phyloP scores from a whole-genome alignment of 2,888 invertebrate genomes.

The Cataglyphis altisquamis region DNA sequence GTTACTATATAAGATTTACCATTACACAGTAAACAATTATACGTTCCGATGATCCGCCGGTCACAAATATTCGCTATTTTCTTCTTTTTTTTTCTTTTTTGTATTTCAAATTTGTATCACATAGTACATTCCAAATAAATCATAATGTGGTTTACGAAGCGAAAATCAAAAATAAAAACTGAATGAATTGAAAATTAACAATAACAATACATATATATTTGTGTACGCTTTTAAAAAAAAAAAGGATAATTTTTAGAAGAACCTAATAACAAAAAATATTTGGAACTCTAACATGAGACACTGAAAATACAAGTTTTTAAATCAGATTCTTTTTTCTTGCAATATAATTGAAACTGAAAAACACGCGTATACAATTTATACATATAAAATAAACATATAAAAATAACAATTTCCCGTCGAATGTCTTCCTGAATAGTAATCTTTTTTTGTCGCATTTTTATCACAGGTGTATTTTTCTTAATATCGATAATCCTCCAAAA shows the following conservation, averaged over 20 bases:
- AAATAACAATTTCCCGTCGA: conserved; percentile 43
- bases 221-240: background rate
- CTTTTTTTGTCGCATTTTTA: conserved; percentile 59
- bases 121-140: conserved; percentile 73
- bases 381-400: conserved; percentile 54
- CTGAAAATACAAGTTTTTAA: background rate
- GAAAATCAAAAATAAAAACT: conserved; percentile 32
- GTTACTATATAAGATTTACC: conserved; percentile 71
- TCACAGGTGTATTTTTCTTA: conserved; percentile 66
- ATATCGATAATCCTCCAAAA: conserved; percentile 60
- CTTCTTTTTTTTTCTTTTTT: background rate
- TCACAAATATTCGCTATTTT: conserved; percentile 61
- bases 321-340: background rate
- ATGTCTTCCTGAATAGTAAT: conserved; percentile 34
- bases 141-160: conserved; percentile 52
- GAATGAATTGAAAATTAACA: conserved; percentile 9
- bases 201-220: conserved; percentile 1
- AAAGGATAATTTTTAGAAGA: conserved; percentile 15
- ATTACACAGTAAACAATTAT: conserved; percentile 73
- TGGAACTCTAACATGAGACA: background rate
- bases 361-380: conserved; percentile 45
- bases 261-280: conserved; percentile 1
- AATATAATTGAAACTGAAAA: conserved; percentile 44
- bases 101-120: conserved; percentile 69
- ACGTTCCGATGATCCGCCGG: conserved; percentile 71